A percentile compares a stretch with the other conserved stretches of the same genome.
phyloP scores from a whole-genome alignment of 2,797 vertebrate species.

The Muscicapa comitata region DNA sequence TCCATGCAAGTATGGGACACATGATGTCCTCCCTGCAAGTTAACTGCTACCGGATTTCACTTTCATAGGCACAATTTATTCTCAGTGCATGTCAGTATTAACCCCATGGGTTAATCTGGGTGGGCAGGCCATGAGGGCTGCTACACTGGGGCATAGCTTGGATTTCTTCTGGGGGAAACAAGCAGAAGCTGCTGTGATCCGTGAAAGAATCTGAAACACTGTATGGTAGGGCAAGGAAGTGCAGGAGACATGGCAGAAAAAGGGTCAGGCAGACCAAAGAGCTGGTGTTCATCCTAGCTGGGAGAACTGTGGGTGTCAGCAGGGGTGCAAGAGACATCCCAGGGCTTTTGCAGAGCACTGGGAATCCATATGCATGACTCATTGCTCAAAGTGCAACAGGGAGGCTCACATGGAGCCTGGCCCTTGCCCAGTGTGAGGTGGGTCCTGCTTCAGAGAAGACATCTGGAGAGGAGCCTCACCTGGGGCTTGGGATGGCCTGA shows the following conservation, averaged over 20 bases:
- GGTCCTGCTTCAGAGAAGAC: not conserved
- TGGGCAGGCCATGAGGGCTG: not conserved
- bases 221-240: not conserved
- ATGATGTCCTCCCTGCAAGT: not conserved
- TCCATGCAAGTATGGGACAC: not conserved
- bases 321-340: not conserved
- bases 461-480: not conserved
- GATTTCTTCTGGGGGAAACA: not conserved
- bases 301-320: not conserved
- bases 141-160: not conserved
- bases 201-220: not conserved
- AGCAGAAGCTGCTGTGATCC: not conserved
- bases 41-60: not conserved
- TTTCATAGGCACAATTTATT: not conserved
- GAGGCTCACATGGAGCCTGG: not conserved
- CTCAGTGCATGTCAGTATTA: not conserved
- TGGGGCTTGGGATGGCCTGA: not conserved
- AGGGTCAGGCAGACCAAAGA: not conserved
- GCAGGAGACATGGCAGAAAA: not conserved
- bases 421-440: not conserved
- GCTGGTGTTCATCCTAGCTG: not conserved
- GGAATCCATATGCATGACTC: accelerated
- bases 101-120: not conserved
- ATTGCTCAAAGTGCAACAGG: not conserved
- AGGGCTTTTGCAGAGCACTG: not conserved